Evolutionary conservation across 2,113 vertebrate genomes (phyloP).

Genomic region (Antechinus flavipes): DNA sequence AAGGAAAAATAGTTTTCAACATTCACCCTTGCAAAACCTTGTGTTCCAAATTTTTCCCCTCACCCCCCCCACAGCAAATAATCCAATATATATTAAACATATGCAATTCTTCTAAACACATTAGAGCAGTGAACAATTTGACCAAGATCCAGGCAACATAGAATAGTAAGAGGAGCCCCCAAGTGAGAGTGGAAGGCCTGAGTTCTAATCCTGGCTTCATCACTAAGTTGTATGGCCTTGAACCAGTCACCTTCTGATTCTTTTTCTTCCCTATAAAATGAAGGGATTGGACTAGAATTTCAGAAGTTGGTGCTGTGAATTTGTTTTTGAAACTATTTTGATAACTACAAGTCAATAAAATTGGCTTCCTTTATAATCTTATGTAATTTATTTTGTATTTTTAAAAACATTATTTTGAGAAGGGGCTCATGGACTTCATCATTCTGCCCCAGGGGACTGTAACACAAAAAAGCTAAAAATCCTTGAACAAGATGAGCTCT

Average conservation of each 20-base stretch:
- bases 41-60: no score
- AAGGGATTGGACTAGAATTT: background rate
- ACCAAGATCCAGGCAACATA: no score
- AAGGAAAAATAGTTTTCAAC: no score
- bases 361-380: background rate
- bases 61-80: no score
- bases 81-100: no score
- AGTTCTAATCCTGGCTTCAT: background rate
- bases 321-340: background rate
- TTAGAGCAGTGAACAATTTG: accelerated
- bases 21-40: no score
- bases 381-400: background rate
- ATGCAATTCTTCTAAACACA: no score
- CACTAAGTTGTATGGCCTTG: background rate
- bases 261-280: background rate
- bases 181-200: background rate
- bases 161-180: background rate
- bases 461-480: background rate
- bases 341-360: background rate
- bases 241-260: background rate
- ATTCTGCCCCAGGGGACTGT: background rate
- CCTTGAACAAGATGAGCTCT: no score
- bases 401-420: background rate
- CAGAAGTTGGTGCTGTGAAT: background rate
- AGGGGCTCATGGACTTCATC: background rate